These are phyloP conservation scores for Sanderia malayensis DNA, from an alignment of 30 jellyfish, hydroid and myxozoan species.

Conservation along the genomic window DNA sequence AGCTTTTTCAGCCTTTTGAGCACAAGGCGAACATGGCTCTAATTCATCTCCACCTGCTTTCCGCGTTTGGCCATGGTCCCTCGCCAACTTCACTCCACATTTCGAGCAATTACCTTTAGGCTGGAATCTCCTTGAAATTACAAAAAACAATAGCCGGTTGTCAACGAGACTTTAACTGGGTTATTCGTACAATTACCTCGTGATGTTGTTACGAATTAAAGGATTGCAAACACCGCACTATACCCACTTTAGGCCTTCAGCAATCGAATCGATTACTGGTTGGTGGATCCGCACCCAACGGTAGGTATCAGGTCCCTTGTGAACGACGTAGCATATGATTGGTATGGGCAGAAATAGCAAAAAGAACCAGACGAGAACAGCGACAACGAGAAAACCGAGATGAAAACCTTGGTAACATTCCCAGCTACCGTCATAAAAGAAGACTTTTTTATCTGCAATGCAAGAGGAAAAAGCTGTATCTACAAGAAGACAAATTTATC, in stretches of 20 bases:
- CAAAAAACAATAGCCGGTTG: no score
- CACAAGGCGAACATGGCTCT: constrained; percentile 31
- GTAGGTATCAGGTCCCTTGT: constrained; percentile 27
- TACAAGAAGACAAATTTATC: no score
- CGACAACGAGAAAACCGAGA: constrained; percentile 20
- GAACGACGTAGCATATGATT: constrained; percentile 1
- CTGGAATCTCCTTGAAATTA: constrained; percentile 6
- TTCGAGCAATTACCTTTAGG: background rate
- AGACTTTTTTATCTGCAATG: constrained; percentile 33
- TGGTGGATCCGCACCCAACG: background rate
- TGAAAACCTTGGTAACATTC: constrained; percentile 55
- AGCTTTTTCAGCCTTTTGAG: constrained; percentile 16
- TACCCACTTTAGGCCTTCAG: constrained; percentile 49
- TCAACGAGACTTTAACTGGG: no score
- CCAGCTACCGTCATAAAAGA: constrained; percentile 59
- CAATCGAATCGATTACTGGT: constrained; percentile 31
- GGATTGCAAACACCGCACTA: no score
- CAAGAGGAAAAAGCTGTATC: background rate
- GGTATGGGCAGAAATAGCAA: constrained; percentile 37
- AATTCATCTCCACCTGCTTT: background rate
- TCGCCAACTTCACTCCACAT: background rate
- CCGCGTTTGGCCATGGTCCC: background rate
- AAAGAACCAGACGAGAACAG: constrained; percentile 22
- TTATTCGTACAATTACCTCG: no score
- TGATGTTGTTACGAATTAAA: no score